Percentiles rank a stretch among this genome's conserved stretches.
These are phyloP conservation scores for Mola mola DNA, from an alignment of 2,113 vertebrate genomes.

Conservation along the genomic window DNA sequence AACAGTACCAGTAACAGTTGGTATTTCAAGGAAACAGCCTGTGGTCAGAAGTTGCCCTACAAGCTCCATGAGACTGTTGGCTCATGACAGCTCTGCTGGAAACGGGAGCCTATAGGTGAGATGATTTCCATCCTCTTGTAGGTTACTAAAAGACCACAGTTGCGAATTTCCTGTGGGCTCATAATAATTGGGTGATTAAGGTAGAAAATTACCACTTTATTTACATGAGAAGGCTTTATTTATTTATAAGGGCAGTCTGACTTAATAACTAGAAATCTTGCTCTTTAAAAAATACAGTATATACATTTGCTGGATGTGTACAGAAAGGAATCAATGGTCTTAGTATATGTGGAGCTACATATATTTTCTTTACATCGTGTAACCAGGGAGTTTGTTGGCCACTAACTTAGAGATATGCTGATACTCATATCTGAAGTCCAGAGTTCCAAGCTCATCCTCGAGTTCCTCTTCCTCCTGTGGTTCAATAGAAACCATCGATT, in stretches of 20 bases:
- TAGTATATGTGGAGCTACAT: no score
- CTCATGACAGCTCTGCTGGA: slow-evolving; percentile 7
- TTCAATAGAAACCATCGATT: slow-evolving; percentile 65
- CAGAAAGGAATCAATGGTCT: no score
- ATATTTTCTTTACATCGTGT: slow-evolving; percentile 84
- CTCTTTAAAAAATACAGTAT: not conserved
- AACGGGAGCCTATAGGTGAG: not conserved
- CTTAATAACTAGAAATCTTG: not conserved
- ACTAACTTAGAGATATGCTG: slow-evolving; percentile 89
- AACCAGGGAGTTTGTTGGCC: slow-evolving; percentile 88
- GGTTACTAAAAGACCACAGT: slow-evolving; percentile 6
- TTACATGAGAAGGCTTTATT: slow-evolving; percentile 12
- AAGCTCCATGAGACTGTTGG: no score
- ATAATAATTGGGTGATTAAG: slow-evolving; percentile 5
- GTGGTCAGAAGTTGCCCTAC: no score
- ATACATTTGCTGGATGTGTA: no score
- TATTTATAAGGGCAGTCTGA: slow-evolving; percentile 28
- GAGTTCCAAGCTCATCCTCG: slow-evolving; percentile 75
- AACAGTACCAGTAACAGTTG: slow-evolving; percentile 1
- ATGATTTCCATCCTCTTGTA: slow-evolving; percentile 7
- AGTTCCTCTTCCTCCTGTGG: slow-evolving; percentile 67
- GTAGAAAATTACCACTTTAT: not conserved
- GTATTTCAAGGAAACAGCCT: not conserved
- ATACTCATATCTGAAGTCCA: slow-evolving; percentile 79
- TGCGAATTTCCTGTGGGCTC: slow-evolving; percentile 7